Percentiles rank a stretch among this genome's conserved stretches.
These are phyloP conservation scores for Hoplodrina blanda DNA, from an alignment of 2,888 invertebrate species.

Conservation along the genomic window DNA sequence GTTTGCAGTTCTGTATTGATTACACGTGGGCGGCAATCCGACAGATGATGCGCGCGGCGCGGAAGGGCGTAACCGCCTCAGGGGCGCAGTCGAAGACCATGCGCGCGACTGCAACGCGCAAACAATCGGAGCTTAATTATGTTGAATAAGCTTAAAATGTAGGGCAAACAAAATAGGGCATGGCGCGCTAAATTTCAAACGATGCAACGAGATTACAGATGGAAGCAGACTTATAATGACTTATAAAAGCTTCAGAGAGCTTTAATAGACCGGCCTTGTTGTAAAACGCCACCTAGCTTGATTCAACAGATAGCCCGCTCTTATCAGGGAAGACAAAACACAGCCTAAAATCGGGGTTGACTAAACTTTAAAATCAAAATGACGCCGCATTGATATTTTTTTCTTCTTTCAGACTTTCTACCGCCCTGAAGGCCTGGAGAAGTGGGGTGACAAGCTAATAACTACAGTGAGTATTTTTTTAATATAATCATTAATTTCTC, in stretches of 20 bases:
- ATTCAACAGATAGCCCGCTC: too few relatives aligned
- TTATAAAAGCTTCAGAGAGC: not conserved
- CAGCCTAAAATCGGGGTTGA: not conserved
- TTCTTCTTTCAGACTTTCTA: conserved; percentile 89
- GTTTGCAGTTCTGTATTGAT: conserved; percentile 32
- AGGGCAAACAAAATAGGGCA: too few relatives aligned
- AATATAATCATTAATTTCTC: not conserved
- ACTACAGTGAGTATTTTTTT: conserved; percentile 89
- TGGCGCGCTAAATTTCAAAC: too few relatives aligned
- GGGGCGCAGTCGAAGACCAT: not conserved
- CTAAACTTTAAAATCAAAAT: not conserved
- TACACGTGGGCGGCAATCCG: not conserved
- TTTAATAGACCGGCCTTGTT: not conserved
- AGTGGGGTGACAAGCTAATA: conserved; percentile 94
- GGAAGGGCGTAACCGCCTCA: not conserved
- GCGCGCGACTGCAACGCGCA: conserved; percentile 7
- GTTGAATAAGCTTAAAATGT: too few relatives aligned
- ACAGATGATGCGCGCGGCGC: not conserved
- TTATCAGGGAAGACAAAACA: not conserved
- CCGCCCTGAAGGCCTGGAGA: conserved; percentile 92
- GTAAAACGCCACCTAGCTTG: not conserved
- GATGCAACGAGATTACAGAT: not conserved
- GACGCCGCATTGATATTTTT: not conserved
- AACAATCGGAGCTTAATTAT: not conserved
- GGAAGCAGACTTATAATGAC: too few relatives aligned